These are phyloP conservation scores for Scolopax mira DNA, from an alignment of 2,113 vertebrate genomes.

Conservation along the genomic window DNA sequence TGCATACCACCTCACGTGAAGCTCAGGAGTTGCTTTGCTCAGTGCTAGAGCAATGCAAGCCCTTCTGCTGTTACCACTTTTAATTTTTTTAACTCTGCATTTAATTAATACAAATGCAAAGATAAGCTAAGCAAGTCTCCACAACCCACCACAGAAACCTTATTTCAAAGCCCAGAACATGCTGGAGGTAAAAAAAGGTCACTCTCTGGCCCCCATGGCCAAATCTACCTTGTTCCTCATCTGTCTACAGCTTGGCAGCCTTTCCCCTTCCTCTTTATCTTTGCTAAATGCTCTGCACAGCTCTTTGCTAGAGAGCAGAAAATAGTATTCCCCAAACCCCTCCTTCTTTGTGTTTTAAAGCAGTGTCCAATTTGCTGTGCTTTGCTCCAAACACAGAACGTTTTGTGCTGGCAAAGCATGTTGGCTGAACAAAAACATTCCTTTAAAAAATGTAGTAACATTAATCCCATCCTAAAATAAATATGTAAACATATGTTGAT, in stretches of 20 bases:
- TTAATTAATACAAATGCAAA: neutral
- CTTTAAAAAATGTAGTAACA: neutral
- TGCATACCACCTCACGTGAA: accelerated
- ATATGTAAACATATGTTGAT: neutral
- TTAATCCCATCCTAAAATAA: neutral
- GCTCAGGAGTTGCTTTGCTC: neutral
- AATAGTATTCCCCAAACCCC: neutral
- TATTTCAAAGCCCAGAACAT: neutral
- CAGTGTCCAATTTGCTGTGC: neutral
- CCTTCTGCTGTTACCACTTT: neutral
- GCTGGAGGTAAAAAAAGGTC: neutral
- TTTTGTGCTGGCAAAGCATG: neutral
- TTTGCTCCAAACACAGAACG: neutral
- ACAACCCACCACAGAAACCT: neutral
- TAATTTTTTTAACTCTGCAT: too few relatives aligned
- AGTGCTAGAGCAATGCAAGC: neutral
- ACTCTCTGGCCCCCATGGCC: neutral
- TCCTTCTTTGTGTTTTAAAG: neutral
- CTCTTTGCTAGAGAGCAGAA: neutral
- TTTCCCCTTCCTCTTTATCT: neutral
- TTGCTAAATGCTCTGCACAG: neutral
- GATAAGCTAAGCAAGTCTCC: neutral
- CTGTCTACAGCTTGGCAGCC: neutral
- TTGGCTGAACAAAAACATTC: neutral
- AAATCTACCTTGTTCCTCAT: neutral